Conservation (phyloP, 2,797 vertebrate species). For the Halcyon chelicuti region DNA sequence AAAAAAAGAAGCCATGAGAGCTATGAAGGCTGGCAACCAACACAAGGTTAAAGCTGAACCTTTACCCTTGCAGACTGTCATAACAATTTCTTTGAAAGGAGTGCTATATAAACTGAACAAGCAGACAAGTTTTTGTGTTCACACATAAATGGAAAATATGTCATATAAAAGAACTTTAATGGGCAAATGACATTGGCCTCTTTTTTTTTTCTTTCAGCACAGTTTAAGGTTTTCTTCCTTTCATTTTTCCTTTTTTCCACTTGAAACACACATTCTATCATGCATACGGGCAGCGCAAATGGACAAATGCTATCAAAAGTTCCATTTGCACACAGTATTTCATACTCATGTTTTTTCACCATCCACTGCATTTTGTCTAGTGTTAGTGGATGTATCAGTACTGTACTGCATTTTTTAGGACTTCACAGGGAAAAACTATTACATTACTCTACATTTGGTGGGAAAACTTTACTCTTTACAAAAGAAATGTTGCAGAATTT, state of each 20-base stretch:
- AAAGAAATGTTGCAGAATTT: slow-evolving; percentile 62
- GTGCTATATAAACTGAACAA: background rate
- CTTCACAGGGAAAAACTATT: background rate
- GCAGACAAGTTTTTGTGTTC: slow-evolving; percentile 47
- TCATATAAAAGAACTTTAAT: slow-evolving; percentile 30
- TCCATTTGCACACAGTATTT: background rate
- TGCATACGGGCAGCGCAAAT: background rate
- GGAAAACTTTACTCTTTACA: slow-evolving; percentile 17
- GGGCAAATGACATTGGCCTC: slow-evolving; percentile 18
- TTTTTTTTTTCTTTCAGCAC: background rate
- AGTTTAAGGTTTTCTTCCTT: slow-evolving; percentile 38
- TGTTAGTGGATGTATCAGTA: background rate
- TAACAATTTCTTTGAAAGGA: slow-evolving; percentile 33
- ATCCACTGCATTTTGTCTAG: background rate
- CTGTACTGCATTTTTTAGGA: background rate
- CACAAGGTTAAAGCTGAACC: slow-evolving; percentile 9
- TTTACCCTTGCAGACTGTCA: slow-evolving; percentile 35
- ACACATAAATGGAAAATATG: slow-evolving; percentile 52
- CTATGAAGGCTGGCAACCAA: slow-evolving; percentile 12
- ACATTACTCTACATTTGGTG: background rate
- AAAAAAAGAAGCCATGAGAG: background rate
- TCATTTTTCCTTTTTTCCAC: slow-evolving; percentile 9
- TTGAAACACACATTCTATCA: slow-evolving; percentile 45
- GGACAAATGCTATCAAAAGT: background rate
- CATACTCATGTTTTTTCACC: background rate